Evolutionary conservation across 2,113 vertebrate species (phyloP), one percentile per base, ranked within the genome.

Genomic region (Ciconia maguari): DNA sequence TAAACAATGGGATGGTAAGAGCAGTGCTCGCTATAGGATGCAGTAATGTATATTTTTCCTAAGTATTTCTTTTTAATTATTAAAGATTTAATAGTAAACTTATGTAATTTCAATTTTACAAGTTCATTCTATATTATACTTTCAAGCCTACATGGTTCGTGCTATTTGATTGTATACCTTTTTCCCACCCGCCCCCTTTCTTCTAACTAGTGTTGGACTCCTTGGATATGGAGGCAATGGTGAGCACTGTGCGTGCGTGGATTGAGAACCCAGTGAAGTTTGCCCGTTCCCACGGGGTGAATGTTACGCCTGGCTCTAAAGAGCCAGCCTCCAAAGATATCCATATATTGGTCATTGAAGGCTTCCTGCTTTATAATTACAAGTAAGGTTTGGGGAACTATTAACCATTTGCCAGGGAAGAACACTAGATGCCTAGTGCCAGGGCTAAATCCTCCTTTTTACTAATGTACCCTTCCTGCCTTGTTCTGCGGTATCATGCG

Each of bases 1-100:
- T 99, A 99, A 99, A 94, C 99, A 99, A 97, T 99, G 99, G 97
- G 99, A 99, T 98, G 99, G 99, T 99, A 99, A 99, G 98, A 96
- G 96, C 97, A 92, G 98, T 98, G 98, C 96, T 98, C 94, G 97
- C 98, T 93, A 77, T 98, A 98, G 98, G 98, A 98, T 98, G 97
- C 97, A 98, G 96, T 97, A 96, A 97, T 83, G 97, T 97, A 96
- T 97, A 86, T 96, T 90, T 85, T 95, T 87, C 91, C 96, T 97
- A 97, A 96, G 96, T 97, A 95, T 95, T 85, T 76, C 18, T 93
- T 86, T 89, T 87, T 80, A 13, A 2, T 72, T 92, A 34, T 72
- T 95, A 90, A 95, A 77, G 44, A 49, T 36, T 89, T 97, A 96
- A 95, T 44, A 9, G 71, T 97, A 97, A 97, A 48, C 74, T 83